Conservation (phyloP, 2,797 vertebrate genomes). For the Etheostoma perlongum region DNA sequence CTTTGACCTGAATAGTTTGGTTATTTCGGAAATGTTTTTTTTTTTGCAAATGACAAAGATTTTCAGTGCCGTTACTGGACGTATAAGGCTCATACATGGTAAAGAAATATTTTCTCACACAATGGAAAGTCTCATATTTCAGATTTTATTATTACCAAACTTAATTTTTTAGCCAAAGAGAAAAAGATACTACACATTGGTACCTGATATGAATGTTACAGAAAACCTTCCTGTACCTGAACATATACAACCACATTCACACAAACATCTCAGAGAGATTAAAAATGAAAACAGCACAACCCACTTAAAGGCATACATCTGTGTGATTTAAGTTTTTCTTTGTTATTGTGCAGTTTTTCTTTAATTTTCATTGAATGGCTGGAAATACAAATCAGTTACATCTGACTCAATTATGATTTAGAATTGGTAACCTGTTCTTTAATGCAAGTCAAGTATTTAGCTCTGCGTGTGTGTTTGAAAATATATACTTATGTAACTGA, state of each 20-base stretch:
- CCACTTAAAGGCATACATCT: neutral
- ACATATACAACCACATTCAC: neutral
- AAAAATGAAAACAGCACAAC: neutral
- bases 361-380: conserved; percentile 5
- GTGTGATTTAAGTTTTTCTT: neutral
- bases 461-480: neutral
- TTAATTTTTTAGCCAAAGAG: neutral
- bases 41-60: neutral
- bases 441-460: conserved; percentile 3
- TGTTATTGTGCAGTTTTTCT: neutral
- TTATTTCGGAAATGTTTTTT: neutral
- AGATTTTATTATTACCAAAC: conserved; percentile 18
- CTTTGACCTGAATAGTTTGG: neutral
- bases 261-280: conserved; percentile 5
- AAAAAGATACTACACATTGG: neutral
- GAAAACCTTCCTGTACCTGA: conserved; percentile 7
- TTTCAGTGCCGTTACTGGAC: neutral
- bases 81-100: neutral
- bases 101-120: neutral
- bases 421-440: neutral
- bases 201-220: neutral
- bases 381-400: conserved; percentile 14
- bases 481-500: neutral
- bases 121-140: neutral
- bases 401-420: neutral